Base-by-base conservation (phyloP, 2,888 invertebrate genomes). In the Volucella zonaria region DNA sequence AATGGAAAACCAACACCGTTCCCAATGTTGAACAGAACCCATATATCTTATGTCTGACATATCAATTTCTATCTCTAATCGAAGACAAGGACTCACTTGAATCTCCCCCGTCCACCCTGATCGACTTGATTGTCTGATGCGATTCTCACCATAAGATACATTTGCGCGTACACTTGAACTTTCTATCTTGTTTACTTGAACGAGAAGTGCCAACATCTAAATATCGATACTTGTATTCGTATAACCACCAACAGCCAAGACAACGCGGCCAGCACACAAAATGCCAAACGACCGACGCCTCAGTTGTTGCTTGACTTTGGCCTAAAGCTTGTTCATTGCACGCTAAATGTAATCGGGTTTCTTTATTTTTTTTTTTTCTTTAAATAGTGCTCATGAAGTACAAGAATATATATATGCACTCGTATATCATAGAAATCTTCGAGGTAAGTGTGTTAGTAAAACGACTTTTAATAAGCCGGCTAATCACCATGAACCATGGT, bases 381-480 rank as follows among this genome's bases (percentile, higher is more conserved):
- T 47, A 45, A 79, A 67, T 66, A 59, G 51, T 38, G 14, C 59
- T 61, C 15, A 68, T 47, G 49, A 74, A 61, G 61, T 68, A 73
- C 18, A 23, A 23, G 18, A 23, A 23, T 23, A 31, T 31, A 6
- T 31, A 31, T 31, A 3, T 4, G 2, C 3, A 23, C 23, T 23
- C 23, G 23, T 23, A 31, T 31, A 4, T 31, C 31, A 31, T 1
- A 40, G 43, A 47, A 51, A 58, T 15, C 58, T 51, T 58, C 64
- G 62, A 58, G 70, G 82, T 74, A 66, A 83, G 82, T 79, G 79
- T 79, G 79, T 83, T 79, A 83, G 74, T 79, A 75, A 79, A 79
- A 70, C 75, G 79, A 75, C 82, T 79, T 79, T 83, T 75, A 45
- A 66, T 54, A 68, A 64, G 68, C 74, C 68, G 56, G 68, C 74